Conservation (phyloP, 2,888 invertebrate species). For the Caenorhabditis sp. region DNA sequence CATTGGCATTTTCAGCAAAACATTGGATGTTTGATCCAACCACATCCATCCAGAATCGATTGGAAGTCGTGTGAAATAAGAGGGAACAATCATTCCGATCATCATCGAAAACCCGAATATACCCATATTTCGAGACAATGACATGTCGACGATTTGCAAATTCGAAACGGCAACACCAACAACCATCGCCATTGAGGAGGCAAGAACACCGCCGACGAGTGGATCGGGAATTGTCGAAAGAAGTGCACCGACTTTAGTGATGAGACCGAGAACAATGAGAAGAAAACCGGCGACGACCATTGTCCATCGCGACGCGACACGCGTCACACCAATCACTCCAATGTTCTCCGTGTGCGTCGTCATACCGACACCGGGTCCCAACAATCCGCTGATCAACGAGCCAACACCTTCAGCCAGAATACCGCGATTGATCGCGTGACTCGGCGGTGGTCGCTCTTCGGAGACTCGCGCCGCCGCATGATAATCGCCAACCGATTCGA, state of each 20-base stretch:
- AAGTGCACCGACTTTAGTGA: conserved; percentile 72
- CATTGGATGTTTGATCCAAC: conserved; percentile 52
- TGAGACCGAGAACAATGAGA: conserved; percentile 72
- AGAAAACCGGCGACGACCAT: conserved; percentile 72
- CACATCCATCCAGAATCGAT: conserved; percentile 36
- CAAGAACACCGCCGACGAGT: conserved; percentile 72
- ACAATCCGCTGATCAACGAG: conserved; percentile 83
- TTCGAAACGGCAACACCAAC: conserved; percentile 71
- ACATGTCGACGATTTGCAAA: conserved; percentile 81
- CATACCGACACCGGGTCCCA: conserved; percentile 86
- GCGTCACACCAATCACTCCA: conserved; percentile 86
- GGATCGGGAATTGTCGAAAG: conserved; percentile 74
- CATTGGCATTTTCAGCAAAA: conserved; percentile 66
- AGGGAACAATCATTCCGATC: conserved; percentile 78
- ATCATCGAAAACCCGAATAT: conserved; percentile 87
- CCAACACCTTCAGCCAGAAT: conserved; percentile 80
- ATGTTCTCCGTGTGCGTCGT: conserved; percentile 90
- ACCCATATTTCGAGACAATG: conserved; percentile 86
- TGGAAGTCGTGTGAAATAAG: conserved; percentile 54
- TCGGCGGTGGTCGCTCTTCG: conserved; percentile 83
- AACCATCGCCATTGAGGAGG: conserved; percentile 71
- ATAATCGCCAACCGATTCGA: conserved; percentile 77
- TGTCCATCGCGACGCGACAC: conserved; percentile 75
- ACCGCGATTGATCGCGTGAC: conserved; percentile 87
- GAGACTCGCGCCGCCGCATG: conserved; percentile 82